A percentile compares a stretch with the other conserved stretches of the same genome.
Conservation (phyloP, 1,140 invertebrate genomes). For the Gonioctena quinquepunctata region DNA sequence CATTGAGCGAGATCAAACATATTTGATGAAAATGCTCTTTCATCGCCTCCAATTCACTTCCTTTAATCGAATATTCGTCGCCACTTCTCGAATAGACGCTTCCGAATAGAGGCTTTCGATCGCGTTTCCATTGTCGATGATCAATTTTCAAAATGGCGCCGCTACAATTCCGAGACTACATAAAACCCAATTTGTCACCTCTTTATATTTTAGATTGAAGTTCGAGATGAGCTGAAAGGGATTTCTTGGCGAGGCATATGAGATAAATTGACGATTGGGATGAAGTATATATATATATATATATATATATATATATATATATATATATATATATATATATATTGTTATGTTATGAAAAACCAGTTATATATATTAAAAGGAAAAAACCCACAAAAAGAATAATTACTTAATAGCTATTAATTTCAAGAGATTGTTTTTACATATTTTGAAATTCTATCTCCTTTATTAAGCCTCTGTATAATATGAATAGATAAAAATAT, state of each 20-base stretch:
- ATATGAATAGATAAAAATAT: too few relatives aligned
- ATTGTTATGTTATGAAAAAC: too few relatives aligned
- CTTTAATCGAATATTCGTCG: constrained; percentile 41
- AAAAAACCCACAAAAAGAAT: too few relatives aligned
- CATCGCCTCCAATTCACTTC: constrained; percentile 36
- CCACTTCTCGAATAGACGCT: constrained; percentile 21
- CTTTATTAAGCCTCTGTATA: too few relatives aligned
- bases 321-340: too few relatives aligned
- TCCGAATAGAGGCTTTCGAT: constrained; percentile 23
- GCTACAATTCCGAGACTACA: constrained; percentile 27
- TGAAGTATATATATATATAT: too few relatives aligned
- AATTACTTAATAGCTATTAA: too few relatives aligned
- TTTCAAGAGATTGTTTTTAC: too few relatives aligned
- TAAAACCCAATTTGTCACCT: constrained; percentile 30
- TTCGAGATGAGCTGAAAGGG: background rate
- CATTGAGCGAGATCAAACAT: constrained; percentile 30
- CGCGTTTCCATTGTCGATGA: constrained; percentile 34
- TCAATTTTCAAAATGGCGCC: constrained; percentile 39
- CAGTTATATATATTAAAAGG: too few relatives aligned
- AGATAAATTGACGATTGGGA: too few relatives aligned
- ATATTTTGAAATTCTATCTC: too few relatives aligned
- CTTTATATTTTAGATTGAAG: constrained; percentile 20
- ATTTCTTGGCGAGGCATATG: background rate
- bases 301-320: too few relatives aligned
- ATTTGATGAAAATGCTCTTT: constrained; percentile 37